Conservation (phyloP, 2,113 vertebrate genomes). For the Progne subis region DNA sequence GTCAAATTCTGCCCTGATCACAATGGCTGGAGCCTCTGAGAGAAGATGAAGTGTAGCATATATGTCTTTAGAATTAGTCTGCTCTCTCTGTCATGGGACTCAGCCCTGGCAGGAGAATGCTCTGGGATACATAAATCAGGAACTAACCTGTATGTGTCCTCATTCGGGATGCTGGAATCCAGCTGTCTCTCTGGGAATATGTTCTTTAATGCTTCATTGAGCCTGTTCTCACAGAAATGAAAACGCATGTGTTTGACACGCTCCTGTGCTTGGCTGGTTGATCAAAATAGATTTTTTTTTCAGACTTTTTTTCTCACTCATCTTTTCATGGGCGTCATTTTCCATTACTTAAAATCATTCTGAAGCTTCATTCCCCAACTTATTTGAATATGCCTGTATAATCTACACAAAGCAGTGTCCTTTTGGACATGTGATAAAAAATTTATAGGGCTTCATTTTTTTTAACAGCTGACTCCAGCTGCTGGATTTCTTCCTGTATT, state of each 20-base stretch:
- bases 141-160: slow-evolving; percentile 52
- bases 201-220: slow-evolving; percentile 74
- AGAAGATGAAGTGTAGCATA: slow-evolving; percentile 49
- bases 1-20: slow-evolving; percentile 7
- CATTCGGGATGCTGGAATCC: slow-evolving; percentile 59
- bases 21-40: slow-evolving; percentile 31
- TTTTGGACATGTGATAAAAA: slow-evolving; percentile 65
- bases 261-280: slow-evolving; percentile 49
- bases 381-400: slow-evolving; percentile 35
- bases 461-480: slow-evolving; percentile 45
- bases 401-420: slow-evolving; percentile 21
- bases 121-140: slow-evolving; percentile 69
- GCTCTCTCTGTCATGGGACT: slow-evolving; percentile 22
- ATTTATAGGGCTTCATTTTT: slow-evolving; percentile 54
- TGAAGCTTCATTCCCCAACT: slow-evolving; percentile 21
- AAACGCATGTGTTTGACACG: slow-evolving; percentile 71
- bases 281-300: slow-evolving; percentile 68
- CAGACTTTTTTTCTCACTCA: slow-evolving; percentile 10
- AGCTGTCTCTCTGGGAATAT: slow-evolving; percentile 67
- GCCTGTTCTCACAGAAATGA: slow-evolving; percentile 66
- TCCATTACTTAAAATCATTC: slow-evolving; percentile 56
- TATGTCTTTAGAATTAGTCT: slow-evolving; percentile 53
- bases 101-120: slow-evolving; percentile 55
- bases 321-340: slow-evolving; percentile 54
- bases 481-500: slow-evolving; percentile 39